Percentiles rank a stretch among this genome's conserved stretches.
Conservation (phyloP, 2,888 invertebrate genomes). For the Acheta domesticus region DNA sequence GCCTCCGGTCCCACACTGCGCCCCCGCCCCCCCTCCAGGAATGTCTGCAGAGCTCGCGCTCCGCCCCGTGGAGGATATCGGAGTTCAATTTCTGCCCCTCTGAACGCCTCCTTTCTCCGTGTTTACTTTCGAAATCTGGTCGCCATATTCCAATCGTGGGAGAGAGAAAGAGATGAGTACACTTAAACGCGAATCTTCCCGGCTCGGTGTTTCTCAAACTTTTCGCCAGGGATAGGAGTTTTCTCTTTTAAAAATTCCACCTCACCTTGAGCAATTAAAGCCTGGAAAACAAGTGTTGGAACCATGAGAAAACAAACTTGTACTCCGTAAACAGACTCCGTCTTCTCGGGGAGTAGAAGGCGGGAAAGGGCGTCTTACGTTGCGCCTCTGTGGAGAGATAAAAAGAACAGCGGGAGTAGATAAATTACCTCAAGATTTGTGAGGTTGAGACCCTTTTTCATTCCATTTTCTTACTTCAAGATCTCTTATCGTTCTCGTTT, state of each 20-base stretch:
- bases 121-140: slow-evolving; percentile 18
- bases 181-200: neutral
- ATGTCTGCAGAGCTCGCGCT: neutral
- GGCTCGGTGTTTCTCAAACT: neutral
- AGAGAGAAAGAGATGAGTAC: neutral
- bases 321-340: neutral
- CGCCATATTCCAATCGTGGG: neutral
- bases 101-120: neutral
- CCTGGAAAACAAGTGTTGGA: neutral
- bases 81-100: neutral
- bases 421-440: no score
- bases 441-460: no score
- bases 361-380: no score
- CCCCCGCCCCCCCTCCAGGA: neutral
- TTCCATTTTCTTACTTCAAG: no score
- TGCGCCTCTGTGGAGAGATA: no score
- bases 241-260: neutral
- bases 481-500: no score
- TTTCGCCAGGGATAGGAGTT: neutral
- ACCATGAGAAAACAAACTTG: slow-evolving; percentile 18
- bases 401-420: no score
- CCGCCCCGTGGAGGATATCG: neutral
- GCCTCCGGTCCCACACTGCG: no score
- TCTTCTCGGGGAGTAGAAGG: neutral
- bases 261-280: neutral